phyloP scores from a whole-genome alignment of 2,113 vertebrate species.

The Orycteropus afer region DNA sequence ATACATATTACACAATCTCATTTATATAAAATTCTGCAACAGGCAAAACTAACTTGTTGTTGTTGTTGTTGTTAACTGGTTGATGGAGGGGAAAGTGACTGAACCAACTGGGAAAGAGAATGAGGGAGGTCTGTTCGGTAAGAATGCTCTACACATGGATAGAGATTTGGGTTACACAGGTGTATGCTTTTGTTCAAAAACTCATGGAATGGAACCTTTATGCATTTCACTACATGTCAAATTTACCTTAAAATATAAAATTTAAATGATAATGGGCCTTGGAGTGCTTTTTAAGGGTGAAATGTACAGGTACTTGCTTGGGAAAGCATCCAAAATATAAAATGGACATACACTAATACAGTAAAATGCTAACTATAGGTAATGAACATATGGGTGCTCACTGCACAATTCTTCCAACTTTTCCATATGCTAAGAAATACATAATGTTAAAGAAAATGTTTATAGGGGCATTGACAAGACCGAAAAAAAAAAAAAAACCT shows the following conservation, averaged over 20 bases:
- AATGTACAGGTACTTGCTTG: background rate
- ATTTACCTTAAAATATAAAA: slow-evolving; percentile 23
- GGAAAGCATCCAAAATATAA: slow-evolving; percentile 33
- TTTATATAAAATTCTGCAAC: background rate
- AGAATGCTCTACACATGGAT: background rate
- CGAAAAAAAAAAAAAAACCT: background rate
- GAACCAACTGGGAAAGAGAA: background rate
- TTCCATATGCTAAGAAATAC: background rate
- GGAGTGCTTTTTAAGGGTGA: background rate
- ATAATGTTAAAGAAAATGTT: background rate
- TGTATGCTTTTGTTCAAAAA: background rate
- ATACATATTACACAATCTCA: background rate
- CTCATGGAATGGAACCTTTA: background rate
- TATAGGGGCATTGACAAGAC: background rate
- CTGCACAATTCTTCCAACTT: slow-evolving; percentile 38
- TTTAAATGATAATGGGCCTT: background rate
- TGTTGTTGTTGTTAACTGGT: no score
- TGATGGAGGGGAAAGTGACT: background rate
- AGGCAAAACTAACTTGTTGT: slow-evolving; percentile 3
- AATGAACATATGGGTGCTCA: background rate
- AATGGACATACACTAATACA: background rate
- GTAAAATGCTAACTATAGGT: background rate
- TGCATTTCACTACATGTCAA: background rate
- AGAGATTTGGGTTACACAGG: background rate
- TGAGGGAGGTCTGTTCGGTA: background rate